Conservation (phyloP, 2,113 vertebrate species). For the Acanthisitta chloris region DNA sequence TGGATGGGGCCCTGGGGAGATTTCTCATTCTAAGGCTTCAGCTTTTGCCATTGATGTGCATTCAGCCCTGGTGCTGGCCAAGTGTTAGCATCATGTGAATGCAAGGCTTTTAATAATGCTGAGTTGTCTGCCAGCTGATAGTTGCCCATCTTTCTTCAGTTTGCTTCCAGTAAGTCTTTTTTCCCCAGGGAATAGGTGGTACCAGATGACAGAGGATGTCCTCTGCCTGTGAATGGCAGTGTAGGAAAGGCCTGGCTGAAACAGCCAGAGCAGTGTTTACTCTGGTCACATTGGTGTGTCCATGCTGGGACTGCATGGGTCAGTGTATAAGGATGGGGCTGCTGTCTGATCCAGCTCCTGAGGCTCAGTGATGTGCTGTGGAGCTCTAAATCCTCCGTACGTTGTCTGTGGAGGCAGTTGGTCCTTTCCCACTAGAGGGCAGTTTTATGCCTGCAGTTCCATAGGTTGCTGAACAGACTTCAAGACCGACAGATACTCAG, state of each 20-base stretch:
- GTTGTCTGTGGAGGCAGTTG: fast-evolving
- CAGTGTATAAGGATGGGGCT: neutral
- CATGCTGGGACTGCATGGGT: neutral
- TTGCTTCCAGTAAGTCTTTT: neutral
- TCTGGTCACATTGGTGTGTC: neutral
- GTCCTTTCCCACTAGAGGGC: slow-evolving; percentile 33
- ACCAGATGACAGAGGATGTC: neutral
- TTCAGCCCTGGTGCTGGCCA: neutral
- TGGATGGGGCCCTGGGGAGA: neutral
- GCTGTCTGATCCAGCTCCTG: neutral
- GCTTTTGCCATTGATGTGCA: neutral
- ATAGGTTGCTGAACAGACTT: too few species aligned
- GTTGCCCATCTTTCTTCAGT: neutral
- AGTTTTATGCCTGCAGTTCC: neutral
- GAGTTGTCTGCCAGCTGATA: neutral
- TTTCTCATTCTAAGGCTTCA: neutral
- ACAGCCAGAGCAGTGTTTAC: neutral
- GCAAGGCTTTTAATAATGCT: neutral
- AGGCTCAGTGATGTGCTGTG: neutral
- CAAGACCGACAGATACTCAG: neutral
- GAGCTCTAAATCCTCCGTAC: neutral
- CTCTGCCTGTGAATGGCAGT: neutral
- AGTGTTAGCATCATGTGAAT: neutral
- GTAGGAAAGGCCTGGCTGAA: neutral
- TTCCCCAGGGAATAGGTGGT: neutral